A percentile compares a stretch with the other conserved stretches of the same genome.
phyloP scores from a whole-genome alignment of 2,113 vertebrate species.

The Cinclus mexicanus region DNA sequence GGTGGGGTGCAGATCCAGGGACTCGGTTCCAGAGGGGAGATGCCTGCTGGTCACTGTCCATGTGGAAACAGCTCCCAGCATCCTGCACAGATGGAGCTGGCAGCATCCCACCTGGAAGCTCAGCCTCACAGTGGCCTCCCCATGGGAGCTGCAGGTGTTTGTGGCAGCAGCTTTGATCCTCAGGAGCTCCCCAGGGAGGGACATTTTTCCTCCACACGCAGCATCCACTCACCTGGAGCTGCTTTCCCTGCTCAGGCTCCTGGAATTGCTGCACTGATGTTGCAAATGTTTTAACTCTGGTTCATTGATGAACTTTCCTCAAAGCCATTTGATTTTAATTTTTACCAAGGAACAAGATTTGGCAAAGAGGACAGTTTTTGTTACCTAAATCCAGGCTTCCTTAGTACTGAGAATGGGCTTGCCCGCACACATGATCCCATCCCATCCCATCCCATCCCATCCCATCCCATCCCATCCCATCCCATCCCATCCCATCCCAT shows the following conservation, averaged over 20 bases:
- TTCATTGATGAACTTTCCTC: neutral
- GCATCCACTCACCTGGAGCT: neutral
- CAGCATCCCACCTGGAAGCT: neutral
- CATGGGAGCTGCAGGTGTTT: neutral
- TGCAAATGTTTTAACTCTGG: neutral
- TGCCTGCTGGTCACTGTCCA: accelerated
- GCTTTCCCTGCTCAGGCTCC: neutral
- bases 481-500: neutral
- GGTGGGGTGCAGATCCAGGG: neutral
- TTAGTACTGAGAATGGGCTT: neutral
- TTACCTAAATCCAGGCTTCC: neutral
- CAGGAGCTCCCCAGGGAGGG: neutral
- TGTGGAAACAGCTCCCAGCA: neutral
- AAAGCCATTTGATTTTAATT: neutral
- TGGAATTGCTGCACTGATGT: neutral
- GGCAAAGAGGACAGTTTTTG: neutral
- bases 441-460: neutral
- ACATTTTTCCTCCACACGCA: accelerated
- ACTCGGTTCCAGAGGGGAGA: neutral
- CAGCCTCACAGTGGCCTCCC: neutral
- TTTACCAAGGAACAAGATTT: neutral
- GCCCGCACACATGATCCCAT: neutral
- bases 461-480: neutral
- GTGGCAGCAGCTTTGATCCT: constrained; percentile 15
- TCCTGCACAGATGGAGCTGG: neutral